These are phyloP conservation scores for Nothocercus nigrocapillus DNA, from an alignment of 2,113 vertebrate genomes.

Conservation along the genomic window DNA sequence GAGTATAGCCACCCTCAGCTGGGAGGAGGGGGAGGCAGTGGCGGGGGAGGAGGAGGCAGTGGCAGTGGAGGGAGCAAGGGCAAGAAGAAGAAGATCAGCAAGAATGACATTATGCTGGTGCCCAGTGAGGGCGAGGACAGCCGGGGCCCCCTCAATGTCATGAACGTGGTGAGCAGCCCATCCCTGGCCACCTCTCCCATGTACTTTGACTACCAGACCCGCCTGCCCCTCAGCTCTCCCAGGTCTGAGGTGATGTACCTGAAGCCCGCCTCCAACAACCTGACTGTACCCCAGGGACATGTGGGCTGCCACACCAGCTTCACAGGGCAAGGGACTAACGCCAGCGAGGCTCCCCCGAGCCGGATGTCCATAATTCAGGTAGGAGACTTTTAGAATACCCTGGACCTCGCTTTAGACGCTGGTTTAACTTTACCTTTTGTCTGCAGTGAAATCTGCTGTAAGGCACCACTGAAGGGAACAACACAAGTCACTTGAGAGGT, in stretches of 20 bases:
- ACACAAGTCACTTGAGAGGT: neutral
- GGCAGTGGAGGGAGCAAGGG: slow-evolving; percentile 73
- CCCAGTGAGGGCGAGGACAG: slow-evolving; percentile 97
- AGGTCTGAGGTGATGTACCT: slow-evolving; percentile 99
- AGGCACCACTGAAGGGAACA: neutral
- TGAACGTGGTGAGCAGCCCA: slow-evolving; percentile 99
- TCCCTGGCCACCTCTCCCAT: slow-evolving; percentile 98
- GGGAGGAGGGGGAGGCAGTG: slow-evolving; percentile 79
- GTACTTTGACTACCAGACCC: slow-evolving; percentile 99
- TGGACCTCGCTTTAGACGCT: slow-evolving; percentile 55
- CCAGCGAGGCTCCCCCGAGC: slow-evolving; percentile 93
- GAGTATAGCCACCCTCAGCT: slow-evolving; percentile 98
- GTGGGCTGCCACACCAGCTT: slow-evolving; percentile 99
- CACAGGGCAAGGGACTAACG: slow-evolving; percentile 94
- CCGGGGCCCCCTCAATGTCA: slow-evolving; percentile 98
- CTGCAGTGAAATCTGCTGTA: slow-evolving; percentile 55
- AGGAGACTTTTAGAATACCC: slow-evolving; percentile 83
- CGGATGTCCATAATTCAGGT: slow-evolving; percentile 99
- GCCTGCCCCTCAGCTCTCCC: slow-evolving; percentile 98
- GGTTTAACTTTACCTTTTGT: slow-evolving; percentile 57
- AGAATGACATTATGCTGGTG: slow-evolving; percentile 99
- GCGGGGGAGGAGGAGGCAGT: slow-evolving; percentile 68
- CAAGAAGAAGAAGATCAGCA: slow-evolving; percentile 90
- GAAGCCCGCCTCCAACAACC: slow-evolving; percentile 97
- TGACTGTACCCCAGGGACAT: slow-evolving; percentile 98